These are phyloP conservation scores for Amphiduros pacificus DNA, from an alignment of 2,888 invertebrate species.

Conservation along the genomic window DNA sequence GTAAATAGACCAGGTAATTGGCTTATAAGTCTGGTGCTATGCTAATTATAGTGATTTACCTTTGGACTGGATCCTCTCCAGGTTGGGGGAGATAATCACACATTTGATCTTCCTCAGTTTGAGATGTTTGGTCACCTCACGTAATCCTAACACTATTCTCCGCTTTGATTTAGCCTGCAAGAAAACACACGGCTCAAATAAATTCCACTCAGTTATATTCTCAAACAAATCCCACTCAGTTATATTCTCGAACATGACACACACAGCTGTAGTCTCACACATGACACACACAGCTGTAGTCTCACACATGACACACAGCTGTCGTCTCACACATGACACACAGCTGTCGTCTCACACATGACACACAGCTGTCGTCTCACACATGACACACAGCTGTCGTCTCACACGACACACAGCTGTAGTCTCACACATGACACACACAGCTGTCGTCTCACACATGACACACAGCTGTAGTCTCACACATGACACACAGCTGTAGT, in stretches of 20 bases:
- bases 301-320: not conserved
- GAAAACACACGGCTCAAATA: not conserved
- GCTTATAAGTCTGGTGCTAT: not conserved
- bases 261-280: not conserved
- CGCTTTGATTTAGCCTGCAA: constrained; percentile 61
- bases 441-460: too few relatives aligned
- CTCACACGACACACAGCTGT: too few relatives aligned
- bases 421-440: too few relatives aligned
- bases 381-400: too few relatives aligned
- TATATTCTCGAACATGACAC: not conserved
- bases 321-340: too few relatives aligned
- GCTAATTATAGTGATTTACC: constrained; percentile 45
- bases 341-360: too few relatives aligned
- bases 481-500: too few relatives aligned
- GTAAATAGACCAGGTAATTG: too few relatives aligned
- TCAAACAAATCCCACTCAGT: not conserved
- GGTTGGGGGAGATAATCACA: constrained; percentile 69
- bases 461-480: too few relatives aligned
- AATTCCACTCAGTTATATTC: not conserved
- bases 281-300: not conserved
- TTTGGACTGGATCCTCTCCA: constrained; percentile 64
- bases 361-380: too few relatives aligned
- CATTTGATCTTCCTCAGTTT: constrained; percentile 66
- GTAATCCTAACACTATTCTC: constrained; percentile 68
- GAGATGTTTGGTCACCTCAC: constrained; percentile 67